A percentile compares a stretch with the other conserved stretches of the same genome.
Evolutionary conservation across 2,797 vertebrate species (phyloP).

Genomic region (Peromyscus eremicus): DNA sequence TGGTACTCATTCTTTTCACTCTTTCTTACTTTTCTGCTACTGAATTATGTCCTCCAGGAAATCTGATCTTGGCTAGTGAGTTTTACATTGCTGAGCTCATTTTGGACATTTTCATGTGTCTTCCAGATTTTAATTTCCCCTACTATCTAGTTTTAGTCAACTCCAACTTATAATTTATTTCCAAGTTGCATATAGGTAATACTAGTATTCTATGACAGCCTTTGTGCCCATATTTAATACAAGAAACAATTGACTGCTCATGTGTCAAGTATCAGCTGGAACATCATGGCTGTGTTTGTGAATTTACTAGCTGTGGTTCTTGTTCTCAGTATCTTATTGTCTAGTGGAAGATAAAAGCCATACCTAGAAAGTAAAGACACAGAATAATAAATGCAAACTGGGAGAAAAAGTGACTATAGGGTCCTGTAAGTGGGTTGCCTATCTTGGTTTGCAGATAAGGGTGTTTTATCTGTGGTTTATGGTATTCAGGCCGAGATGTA

Average conservation of each 20-base stretch:
- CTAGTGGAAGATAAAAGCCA: not conserved
- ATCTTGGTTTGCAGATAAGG: not conserved
- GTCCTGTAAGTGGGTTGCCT: not conserved
- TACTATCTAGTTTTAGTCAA: not conserved
- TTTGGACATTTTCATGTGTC: not conserved
- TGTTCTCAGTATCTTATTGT: not conserved
- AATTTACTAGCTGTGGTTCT: not conserved
- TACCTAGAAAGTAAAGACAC: not conserved
- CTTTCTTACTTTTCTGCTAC: not conserved
- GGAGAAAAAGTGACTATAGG: not conserved
- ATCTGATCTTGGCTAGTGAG: not conserved
- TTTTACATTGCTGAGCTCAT: not conserved
- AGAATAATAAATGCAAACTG: not conserved
- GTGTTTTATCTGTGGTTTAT: not conserved
- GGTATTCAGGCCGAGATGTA: not conserved
- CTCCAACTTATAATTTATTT: not conserved
- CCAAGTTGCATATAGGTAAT: not conserved
- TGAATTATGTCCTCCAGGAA: not conserved
- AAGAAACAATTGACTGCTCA: not conserved
- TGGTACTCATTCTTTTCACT: not conserved
- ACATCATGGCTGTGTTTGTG: not conserved
- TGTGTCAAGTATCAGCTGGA: not conserved
- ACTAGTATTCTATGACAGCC: not conserved
- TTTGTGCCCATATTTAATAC: constrained; percentile 14
- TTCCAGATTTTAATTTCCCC: constrained; percentile 4